Base-by-base conservation (phyloP, 2,113 vertebrate species). In the Percopsis transmontana region DNA sequence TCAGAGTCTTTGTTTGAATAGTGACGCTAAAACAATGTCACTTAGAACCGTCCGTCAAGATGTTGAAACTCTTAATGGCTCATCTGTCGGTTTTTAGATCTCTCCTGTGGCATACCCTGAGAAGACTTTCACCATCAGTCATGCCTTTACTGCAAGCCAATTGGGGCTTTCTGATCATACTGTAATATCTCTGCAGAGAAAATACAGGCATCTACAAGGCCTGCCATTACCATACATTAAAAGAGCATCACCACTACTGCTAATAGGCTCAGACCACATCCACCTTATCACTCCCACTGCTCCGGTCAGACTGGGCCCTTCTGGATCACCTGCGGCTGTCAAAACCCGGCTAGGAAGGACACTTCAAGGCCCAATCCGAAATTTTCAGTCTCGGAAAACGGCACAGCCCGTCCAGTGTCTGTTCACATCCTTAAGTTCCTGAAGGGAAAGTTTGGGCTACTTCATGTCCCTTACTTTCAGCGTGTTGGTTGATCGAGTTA, bases 301-400 rank as follows among this genome's bases (percentile, higher is more conserved):
- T 21, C 53, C 51, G 33, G 64, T 66, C 21, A 23, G 53, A 13
- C 14, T 66, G 39, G 52, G 50, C n/a, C 52, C 64, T 7, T 39
- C 41, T 44, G 41, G 53, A 21, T 39, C 33, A 45, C 21, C 52
- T 41, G 16, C 21, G 27, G 23, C 55, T 10, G 39, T 51, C 8
- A 24, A 58, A 41, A 1, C 40, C 40, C 40, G n/a, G 5, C 40
- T 41, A 41, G 40, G 40, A 41, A 14, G 42, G 3, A 45, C 42
- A 45, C 11, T 45, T 15, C 42, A 45, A 45, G 42, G 42, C 42
- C 42, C 42, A 11, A 45, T 15, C 42, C 3, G 42, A 45, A 15
- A 45, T 15, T 45, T 45, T 12, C 42, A 15, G 15, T 45, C 42
- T 58, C 24, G 27, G 52, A 27, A 21, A 24, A 11, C 19, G n/a